Base-by-base conservation (phyloP, 92 coral and sea anemone genomes). In the Paramuricea clavata region DNA sequence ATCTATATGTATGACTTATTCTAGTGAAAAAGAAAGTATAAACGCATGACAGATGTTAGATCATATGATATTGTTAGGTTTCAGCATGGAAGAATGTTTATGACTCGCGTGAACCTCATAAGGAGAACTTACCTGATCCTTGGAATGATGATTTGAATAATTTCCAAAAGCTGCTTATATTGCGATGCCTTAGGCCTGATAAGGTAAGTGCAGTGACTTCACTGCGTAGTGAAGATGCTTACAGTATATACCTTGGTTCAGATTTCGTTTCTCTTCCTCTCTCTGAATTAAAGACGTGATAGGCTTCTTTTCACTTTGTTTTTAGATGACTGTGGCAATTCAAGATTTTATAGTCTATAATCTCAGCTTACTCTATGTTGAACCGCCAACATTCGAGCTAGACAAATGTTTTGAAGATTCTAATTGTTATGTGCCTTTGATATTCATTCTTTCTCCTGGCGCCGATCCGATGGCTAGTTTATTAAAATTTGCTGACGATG, bases 391-490 rank as follows among this genome's bases (percentile, higher is more conserved):
- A 23, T 95, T 96, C 34, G 94, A 96, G 84, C 90, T 96, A 76
- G 90, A 93, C 81, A 94, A 69, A 69, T 94, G 99, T 84, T 96
- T 89, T 86, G 96, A 90, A 78, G 99, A 96, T 85, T 96, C 99
- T 8, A 94, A 92, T 79, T 94, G 96, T 79, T 96, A 95, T 72
- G 95, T 96, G 61, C 99, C 99, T 34, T 85, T 96, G 69, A 93
- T 96, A 32, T 96, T 96, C 61, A 95, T 96, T 31, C 79, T 96
- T 28, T 96, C 99, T 43, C 99, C 99, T 11, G 99, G 99, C 5
- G 99, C 99, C 16, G 99, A 96, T 76, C 99, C 99, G 0, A 94
- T 96, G 99, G 99, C 99, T 33, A 94, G 99, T 74, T 69, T 96
- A 71, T 85, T 96, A 77, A 96, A 96, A 91, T 96, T 96, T 78